Base-by-base conservation (phyloP, 1,140 invertebrate genomes). In the Lepidurus couesii region DNA sequence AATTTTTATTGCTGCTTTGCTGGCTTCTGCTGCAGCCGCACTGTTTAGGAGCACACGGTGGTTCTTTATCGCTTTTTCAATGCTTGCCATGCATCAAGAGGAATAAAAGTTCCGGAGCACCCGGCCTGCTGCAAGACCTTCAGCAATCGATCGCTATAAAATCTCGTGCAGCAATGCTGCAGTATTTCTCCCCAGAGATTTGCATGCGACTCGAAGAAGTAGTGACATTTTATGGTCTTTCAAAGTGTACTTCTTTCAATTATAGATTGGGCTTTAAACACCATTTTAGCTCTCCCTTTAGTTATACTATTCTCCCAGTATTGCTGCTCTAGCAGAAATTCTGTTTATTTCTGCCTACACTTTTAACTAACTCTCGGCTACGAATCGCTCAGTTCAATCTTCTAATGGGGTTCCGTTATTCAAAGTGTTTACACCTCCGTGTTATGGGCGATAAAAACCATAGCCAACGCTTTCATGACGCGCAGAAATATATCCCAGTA, bases 51-150 rank as follows among this genome's bases (percentile, higher is more conserved):
- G 53, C 53, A 65, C 53, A 65, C n/a, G 53, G 53, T 65, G 53
- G 53, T 82, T 86, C 85, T 45, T 79, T 79, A 47, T 44, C 45
- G 21, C 44, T n/a, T 65, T 79, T 45, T 9, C 47, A 45, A 34
- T 21, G 44, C 44, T 47, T 4, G 21, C 16, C 42, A 1, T 77
- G 44, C 16, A 43, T 42, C 42, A 44, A 44, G 74, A 21, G 13
- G 10, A 75, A 42, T 75, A 44, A 75, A 75, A 43, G 74, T 43
- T 43, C n/a, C 74, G 4, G 74, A 26, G 53, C 21, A 21, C 16
- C 53, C 53, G 53, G 53, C 53, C 16, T 21, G 13, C 16, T 65
- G 16, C 53, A 21, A 34, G 26, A 34, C 26, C 26, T 34, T 34
- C 1, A 7, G 1, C 6, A 65, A 65, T 65, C 53, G 53, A 65